Percentiles rank a stretch among this genome's conserved stretches.
Conservation (phyloP, 2,888 invertebrate species). For the Alitta virens region DNA sequence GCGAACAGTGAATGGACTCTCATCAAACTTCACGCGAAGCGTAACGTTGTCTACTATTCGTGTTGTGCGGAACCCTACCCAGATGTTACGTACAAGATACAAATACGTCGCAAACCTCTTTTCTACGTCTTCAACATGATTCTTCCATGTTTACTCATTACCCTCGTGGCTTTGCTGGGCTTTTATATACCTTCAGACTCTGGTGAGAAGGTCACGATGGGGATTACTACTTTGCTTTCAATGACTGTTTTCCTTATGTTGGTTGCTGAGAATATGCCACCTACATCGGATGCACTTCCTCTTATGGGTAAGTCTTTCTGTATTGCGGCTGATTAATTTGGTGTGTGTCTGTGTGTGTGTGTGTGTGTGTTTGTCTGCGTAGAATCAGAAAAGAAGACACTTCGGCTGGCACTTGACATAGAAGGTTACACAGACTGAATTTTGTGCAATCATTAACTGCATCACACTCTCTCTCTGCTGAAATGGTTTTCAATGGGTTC, state of each 20-base stretch:
- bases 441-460: no score
- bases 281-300: slow-evolving; percentile 63
- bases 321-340: no score
- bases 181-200: slow-evolving; percentile 64
- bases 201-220: slow-evolving; percentile 59
- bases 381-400: no score
- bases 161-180: slow-evolving; percentile 61
- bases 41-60: slow-evolving; percentile 58
- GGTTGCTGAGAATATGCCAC: slow-evolving; percentile 63
- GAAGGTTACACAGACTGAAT: no score
- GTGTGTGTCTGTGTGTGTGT: no score
- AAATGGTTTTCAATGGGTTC: no score
- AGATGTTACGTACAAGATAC: slow-evolving; percentile 60
- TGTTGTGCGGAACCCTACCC: slow-evolving; percentile 60
- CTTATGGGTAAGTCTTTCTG: slow-evolving; percentile 59
- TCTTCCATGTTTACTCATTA: slow-evolving; percentile 62
- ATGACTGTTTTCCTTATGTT: slow-evolving; percentile 64
- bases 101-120: slow-evolving; percentile 60
- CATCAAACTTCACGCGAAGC: slow-evolving; percentile 60
- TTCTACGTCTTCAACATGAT: slow-evolving; percentile 63
- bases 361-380: no score
- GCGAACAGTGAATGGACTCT: slow-evolving; percentile 88
- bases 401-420: no score
- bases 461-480: no score
- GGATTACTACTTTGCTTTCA: slow-evolving; percentile 62